These are phyloP conservation scores for Melipona bicolor DNA, from an alignment of 2,888 invertebrate genomes.

Conservation along the genomic window DNA sequence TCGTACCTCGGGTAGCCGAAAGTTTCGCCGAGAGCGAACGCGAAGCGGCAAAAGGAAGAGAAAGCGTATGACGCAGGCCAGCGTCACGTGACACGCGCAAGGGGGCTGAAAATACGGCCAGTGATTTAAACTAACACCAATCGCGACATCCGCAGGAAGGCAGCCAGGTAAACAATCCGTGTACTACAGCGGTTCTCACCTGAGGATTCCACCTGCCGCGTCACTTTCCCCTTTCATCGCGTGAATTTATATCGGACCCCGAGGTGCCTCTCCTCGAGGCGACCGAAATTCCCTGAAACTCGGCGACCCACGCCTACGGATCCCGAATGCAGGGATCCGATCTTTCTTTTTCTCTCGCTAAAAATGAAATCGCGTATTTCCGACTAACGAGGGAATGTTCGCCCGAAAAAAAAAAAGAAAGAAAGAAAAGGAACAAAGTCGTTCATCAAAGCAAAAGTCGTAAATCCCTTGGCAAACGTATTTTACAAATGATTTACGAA, in stretches of 20 bases:
- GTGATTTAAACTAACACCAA: conserved; percentile 62
- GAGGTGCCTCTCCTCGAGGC: neutral
- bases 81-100: conserved; percentile 30
- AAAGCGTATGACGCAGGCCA: conserved; percentile 15
- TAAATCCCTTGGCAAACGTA: conserved; percentile 41
- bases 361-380: conserved; percentile 11
- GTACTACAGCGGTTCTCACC: conserved; percentile 60
- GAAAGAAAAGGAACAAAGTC: neutral
- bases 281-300: conserved; percentile 8
- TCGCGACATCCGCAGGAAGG: conserved; percentile 70
- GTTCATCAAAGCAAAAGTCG: conserved; percentile 43
- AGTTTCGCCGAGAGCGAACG: neutral
- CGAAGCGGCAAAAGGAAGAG: neutral
- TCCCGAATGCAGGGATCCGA: too few species aligned
- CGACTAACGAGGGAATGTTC: conserved; percentile 1
- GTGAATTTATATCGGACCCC: conserved; percentile 11
- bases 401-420: neutral
- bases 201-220: conserved; percentile 47
- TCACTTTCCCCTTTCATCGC: conserved; percentile 18
- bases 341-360: neutral
- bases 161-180: conserved; percentile 65
- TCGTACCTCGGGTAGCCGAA: neutral
- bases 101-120: conserved; percentile 57
- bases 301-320: too few species aligned
- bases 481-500: conserved; percentile 57